A percentile compares a stretch with the other conserved stretches of the same genome.
Evolutionary conservation across 2,797 vertebrate species (phyloP).

Genomic region (Dromococcyx pavoninus): DNA sequence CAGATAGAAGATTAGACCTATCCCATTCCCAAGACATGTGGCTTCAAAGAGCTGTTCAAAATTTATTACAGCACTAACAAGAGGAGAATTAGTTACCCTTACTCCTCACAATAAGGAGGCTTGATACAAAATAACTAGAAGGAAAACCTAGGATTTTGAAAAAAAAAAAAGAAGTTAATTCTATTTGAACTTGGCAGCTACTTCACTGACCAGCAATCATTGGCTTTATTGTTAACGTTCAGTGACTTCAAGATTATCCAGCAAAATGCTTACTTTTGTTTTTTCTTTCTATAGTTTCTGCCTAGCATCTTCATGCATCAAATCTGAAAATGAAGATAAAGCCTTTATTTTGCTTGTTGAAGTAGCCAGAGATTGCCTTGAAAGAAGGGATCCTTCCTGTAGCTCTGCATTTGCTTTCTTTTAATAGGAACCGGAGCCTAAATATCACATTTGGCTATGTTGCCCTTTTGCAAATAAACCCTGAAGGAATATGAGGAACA

Average conservation of each 20-base stretch:
- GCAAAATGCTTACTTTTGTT: not conserved
- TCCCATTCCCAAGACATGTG: not conserved
- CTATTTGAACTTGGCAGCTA: not conserved
- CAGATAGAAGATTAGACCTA: not conserved
- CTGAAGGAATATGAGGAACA: constrained; percentile 47
- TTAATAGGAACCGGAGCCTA: constrained; percentile 42
- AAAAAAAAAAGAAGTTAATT: not conserved
- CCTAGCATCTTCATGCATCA: not conserved
- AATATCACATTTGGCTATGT: constrained; percentile 60
- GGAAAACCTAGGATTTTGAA: not conserved
- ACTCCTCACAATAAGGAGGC: not conserved
- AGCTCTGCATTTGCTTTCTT: constrained; percentile 37
- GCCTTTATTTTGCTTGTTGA: not conserved
- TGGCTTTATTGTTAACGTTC: not conserved
- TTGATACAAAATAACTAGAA: not conserved
- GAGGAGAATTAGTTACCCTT: not conserved
- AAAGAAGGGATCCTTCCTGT: not conserved
- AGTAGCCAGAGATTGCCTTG: not conserved
- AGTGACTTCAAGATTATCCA: not conserved
- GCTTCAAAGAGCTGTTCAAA: not conserved
- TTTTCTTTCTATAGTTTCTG: not conserved
- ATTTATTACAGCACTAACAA: not conserved
- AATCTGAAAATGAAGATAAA: not conserved
- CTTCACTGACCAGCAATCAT: not conserved
- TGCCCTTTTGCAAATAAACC: constrained; percentile 72